These are phyloP conservation scores for Andrena praecox DNA, from an alignment of 2,888 invertebrate genomes.

Conservation along the genomic window DNA sequence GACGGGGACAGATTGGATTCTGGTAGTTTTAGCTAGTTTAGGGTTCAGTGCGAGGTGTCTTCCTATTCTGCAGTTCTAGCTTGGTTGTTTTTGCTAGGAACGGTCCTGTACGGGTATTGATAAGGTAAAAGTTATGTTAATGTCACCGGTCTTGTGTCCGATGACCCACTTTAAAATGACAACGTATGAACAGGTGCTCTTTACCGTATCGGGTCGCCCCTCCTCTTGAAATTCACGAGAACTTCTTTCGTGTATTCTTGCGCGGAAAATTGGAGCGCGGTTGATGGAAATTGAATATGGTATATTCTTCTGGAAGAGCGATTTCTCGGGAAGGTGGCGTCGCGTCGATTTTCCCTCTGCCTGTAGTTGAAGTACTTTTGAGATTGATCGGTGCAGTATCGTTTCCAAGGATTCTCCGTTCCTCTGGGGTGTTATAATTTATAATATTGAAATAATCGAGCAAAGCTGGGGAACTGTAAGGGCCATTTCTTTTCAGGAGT, in stretches of 20 bases:
- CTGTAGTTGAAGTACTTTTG: too few species aligned
- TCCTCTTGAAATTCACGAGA: not conserved
- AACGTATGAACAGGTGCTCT: conserved; percentile 43
- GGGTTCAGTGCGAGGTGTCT: not conserved
- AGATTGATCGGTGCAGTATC: too few species aligned
- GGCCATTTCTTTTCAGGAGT: conserved; percentile 50
- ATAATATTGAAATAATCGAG: not conserved
- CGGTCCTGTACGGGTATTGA: conserved; percentile 9
- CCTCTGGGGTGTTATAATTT: too few species aligned
- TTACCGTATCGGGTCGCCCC: not conserved
- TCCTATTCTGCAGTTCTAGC: not conserved
- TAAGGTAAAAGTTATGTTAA: conserved; percentile 46
- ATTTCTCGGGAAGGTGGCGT: too few species aligned
- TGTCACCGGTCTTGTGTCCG: conserved; percentile 24
- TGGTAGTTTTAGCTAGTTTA: not conserved
- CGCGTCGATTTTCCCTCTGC: too few species aligned
- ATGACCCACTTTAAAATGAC: conserved; percentile 49
- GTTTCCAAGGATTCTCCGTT: too few species aligned
- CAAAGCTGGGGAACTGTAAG: not conserved
- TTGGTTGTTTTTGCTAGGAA: not conserved
- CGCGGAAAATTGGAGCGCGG: conserved; percentile 8
- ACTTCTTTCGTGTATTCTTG: not conserved
- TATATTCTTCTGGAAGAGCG: not conserved
- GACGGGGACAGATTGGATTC: not conserved
- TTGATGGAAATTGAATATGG: not conserved